Evolutionary conservation across 2,113 vertebrate species (phyloP).

Genomic region (Eublepharis macularius): DNA sequence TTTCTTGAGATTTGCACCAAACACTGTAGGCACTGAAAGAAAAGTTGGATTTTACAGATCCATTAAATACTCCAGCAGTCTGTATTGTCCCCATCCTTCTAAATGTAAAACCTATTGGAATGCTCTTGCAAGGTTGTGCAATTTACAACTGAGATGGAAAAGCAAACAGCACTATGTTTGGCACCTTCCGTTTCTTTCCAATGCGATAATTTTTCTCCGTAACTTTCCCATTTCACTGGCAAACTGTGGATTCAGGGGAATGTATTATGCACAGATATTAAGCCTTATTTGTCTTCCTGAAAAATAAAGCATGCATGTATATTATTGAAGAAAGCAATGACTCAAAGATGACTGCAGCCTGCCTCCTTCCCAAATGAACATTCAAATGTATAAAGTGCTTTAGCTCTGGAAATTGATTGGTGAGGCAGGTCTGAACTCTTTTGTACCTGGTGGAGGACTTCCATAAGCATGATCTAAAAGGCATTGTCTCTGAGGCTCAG

Average conservation of each 20-base stretch:
- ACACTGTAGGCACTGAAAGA: not conserved
- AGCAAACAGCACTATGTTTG: not conserved
- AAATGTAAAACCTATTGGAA: not conserved
- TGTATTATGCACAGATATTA: not conserved
- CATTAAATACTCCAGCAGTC: not conserved
- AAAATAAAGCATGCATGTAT: not conserved
- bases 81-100: not conserved
- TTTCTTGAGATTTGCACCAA: not conserved
- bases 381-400: not conserved
- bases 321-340: constrained; percentile 4
- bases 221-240: constrained; percentile 12
- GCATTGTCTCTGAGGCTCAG: too few relatives aligned
- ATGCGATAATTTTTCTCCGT: not conserved
- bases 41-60: not conserved
- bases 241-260: not conserved
- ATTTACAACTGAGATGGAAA: not conserved
- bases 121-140: not conserved
- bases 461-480: too few relatives aligned
- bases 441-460: too few relatives aligned
- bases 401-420: too few relatives aligned
- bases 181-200: not conserved
- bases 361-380: not conserved
- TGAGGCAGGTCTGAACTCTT: too few relatives aligned
- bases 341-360: not conserved
- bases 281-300: not conserved